Conservation (phyloP, 2,888 invertebrate genomes). For the Cryptus armator region DNA sequence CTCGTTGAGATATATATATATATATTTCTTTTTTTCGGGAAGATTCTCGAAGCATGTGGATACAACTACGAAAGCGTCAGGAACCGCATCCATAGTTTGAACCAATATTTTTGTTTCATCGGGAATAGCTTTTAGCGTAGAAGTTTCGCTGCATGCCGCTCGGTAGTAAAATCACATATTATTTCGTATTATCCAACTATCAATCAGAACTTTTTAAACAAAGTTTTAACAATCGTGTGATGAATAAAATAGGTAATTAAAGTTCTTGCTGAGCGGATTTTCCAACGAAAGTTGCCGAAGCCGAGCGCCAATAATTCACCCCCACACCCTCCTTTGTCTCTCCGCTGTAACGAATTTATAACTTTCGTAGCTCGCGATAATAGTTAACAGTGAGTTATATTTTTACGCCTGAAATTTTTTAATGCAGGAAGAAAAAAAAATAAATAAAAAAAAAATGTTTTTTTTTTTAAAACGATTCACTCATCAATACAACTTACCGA, state of each 20-base stretch:
- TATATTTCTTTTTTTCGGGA: not conserved
- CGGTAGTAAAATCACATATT: not conserved
- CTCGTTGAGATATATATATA: not conserved
- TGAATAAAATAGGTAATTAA: conserved; percentile 8
- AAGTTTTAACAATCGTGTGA: conserved; percentile 11
- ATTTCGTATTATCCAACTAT: conserved; percentile 8
- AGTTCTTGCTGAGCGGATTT: not conserved
- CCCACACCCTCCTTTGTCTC: not conserved
- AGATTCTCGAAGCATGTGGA: not conserved
- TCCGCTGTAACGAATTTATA: not conserved
- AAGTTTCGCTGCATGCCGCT: not conserved
- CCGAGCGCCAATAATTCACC: not conserved
- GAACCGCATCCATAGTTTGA: not conserved
- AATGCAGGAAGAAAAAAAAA: too few relatives aligned
- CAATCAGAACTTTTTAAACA: conserved; percentile 9
- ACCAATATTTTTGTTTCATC: not conserved
- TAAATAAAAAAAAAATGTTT: too few relatives aligned
- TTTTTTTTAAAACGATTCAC: too few relatives aligned
- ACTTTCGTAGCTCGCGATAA: not conserved
- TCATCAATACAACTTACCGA: too few relatives aligned
- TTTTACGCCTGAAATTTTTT: not conserved
- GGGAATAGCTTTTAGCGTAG: not conserved
- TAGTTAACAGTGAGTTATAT: not conserved
- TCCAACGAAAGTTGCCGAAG: conserved; percentile 1
- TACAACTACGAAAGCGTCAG: not conserved